Conservation (phyloP, 2,888 invertebrate species). For the Amaurobius ferox region DNA sequence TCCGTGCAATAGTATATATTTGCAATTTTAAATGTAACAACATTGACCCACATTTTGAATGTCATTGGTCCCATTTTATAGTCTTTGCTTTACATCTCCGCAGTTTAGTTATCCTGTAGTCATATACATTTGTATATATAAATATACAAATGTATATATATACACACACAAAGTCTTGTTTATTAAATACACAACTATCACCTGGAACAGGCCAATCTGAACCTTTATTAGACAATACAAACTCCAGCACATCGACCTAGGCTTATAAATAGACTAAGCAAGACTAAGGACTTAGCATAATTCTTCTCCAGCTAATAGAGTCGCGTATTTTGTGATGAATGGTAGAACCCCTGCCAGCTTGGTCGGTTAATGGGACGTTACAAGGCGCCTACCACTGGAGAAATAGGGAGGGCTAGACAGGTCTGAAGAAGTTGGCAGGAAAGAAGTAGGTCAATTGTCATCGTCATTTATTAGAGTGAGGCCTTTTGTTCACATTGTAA, state of each 20-base stretch:
- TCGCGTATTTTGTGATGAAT: constrained; percentile 45
- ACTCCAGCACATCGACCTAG: not conserved
- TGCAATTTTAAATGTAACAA: too few species aligned
- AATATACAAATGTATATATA: too few species aligned
- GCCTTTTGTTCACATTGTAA: not conserved
- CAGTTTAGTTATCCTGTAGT: too few species aligned
- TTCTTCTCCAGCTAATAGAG: constrained; percentile 41
- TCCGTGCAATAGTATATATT: too few species aligned
- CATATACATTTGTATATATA: too few species aligned
- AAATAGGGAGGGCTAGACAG: constrained; percentile 25
- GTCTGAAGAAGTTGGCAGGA: constrained; percentile 38
- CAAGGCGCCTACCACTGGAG: constrained; percentile 36
- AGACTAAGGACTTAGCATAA: constrained; percentile 25
- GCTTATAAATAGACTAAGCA: constrained; percentile 41
- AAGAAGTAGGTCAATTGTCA: constrained; percentile 20
- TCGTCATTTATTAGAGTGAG: not conserved
- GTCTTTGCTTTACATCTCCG: too few species aligned
- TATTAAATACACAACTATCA: too few species aligned
- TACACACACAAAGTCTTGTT: too few species aligned
- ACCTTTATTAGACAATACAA: constrained; percentile 26
- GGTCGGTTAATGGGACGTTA: constrained; percentile 57
- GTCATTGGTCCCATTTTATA: too few species aligned
- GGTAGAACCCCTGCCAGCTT: constrained; percentile 43
- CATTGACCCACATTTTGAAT: too few species aligned
- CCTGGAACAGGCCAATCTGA: not conserved